Evolutionary conservation across 2,888 invertebrate species (phyloP), one percentile per base, ranked within the genome.

Genomic region (Nomada fabriciana): DNA sequence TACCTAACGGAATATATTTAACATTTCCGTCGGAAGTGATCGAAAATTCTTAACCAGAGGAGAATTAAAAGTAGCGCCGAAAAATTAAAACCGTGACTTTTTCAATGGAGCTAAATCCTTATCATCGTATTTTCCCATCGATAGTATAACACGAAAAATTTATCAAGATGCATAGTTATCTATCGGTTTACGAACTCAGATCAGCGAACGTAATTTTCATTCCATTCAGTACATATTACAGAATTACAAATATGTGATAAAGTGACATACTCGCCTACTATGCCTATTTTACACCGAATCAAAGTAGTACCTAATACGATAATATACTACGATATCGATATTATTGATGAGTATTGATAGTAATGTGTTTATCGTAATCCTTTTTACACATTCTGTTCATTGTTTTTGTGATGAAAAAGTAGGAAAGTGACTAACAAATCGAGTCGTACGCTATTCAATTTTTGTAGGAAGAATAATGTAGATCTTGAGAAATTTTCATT

Each of bases 111-210:
- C 65, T 23, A 71, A 80, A 64, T 72, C 71, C 36, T 74, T 57
- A 42, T 80, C 23, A 15, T 11, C 23, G 11, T 11, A 59, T 55
- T 63, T 53, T 69, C 15, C 23, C 20, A 72, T 60, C 9, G 36
- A 72, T 71, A 74, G 36, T 59, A 47, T 71, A 65, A 47, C 36
- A 55, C 50, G 43, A 59, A 70, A 36, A 67, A 71, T 68, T 72
- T n/a, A 72, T 69, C 71, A 76, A 55, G 20, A 82, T 76, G 82
- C 15, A 60, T 68, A 82, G 53, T 43, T 72, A 53, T 82, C 13
- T 25, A 20, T 23, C 71, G 23, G 36, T 59, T 80, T 20, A 68
- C 23, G 20, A 75, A 67, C 29, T 53, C 20, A 47, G 50, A n/a
- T 10, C 55, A 29, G 53, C 53, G 43, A 76, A 69, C 42, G 59